These are phyloP conservation scores for Synergus japonicus DNA, from an alignment of 2,888 invertebrate genomes.

Conservation along the genomic window DNA sequence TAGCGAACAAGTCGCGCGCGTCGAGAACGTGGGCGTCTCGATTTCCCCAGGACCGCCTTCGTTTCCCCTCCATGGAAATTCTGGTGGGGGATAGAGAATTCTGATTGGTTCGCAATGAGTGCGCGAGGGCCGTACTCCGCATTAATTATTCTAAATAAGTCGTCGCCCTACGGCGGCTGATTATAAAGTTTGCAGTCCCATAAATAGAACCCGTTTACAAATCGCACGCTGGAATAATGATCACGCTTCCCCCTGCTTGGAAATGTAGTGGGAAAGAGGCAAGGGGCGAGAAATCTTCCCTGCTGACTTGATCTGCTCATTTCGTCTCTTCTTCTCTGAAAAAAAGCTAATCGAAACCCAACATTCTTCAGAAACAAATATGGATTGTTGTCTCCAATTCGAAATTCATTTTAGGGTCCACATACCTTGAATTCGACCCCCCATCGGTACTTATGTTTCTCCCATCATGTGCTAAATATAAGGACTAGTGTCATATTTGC, in stretches of 20 bases:
- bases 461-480: not conserved
- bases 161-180: constrained; percentile 73
- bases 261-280: constrained; percentile 35
- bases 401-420: not conserved
- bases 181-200: constrained; percentile 76
- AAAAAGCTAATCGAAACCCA: not conserved
- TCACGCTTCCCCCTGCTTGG: constrained; percentile 51
- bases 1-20: constrained; percentile 47
- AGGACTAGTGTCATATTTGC: not conserved
- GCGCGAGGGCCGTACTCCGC: constrained; percentile 66
- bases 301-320: constrained; percentile 50
- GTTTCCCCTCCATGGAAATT: constrained; percentile 60
- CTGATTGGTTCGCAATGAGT: constrained; percentile 67
- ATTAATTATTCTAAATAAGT: constrained; percentile 77
- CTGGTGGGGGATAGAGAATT: constrained; percentile 57
- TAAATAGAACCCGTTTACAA: constrained; percentile 76
- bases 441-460: not conserved
- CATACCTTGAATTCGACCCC: not conserved
- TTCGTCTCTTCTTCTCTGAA: constrained; percentile 30
- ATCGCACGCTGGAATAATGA: constrained; percentile 69
- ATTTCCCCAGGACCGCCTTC: constrained; percentile 57
- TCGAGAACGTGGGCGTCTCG: constrained; percentile 58
- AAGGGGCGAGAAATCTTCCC: constrained; percentile 50
- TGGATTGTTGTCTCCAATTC: constrained; percentile 1
- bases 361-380: constrained; percentile 10